Percentiles rank a stretch among this genome's conserved stretches.
Evolutionary conservation across 2,113 vertebrate species (phyloP).

Genomic region (Stigmatopora nigra): DNA sequence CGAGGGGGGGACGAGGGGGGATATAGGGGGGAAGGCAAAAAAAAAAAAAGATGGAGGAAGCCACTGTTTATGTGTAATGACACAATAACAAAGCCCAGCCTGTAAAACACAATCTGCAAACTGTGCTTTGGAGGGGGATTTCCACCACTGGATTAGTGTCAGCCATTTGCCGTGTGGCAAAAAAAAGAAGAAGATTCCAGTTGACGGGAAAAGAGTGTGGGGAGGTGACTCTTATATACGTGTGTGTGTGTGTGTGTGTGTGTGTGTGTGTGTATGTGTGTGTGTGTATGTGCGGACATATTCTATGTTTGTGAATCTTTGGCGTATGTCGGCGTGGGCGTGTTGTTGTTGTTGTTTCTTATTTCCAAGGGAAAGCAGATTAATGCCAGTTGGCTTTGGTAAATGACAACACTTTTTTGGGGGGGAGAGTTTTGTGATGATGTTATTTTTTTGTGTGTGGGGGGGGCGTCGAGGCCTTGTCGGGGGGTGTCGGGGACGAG

Average conservation of each 20-base stretch:
- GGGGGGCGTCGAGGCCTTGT: too few relatives aligned
- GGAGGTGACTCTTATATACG: conserved; percentile 55
- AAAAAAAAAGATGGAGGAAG: conserved; percentile 61
- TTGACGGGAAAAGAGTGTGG: conserved; percentile 61
- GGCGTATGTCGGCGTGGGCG: conserved; percentile 48
- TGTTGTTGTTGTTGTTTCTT: conserved; percentile 38
- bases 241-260: conserved; percentile 13
- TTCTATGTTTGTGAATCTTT: conserved; percentile 44
- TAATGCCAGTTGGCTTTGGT: conserved; percentile 41
- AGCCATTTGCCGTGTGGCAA: conserved; percentile 56
- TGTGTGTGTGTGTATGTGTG: neutral
- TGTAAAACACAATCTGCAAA: conserved; percentile 73
- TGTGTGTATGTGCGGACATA: conserved; percentile 29
- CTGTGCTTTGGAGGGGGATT: conserved; percentile 70
- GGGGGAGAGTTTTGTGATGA: too few relatives aligned
- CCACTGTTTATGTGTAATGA: conserved; percentile 75
- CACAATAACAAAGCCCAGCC: conserved; percentile 73
- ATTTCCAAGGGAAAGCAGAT: conserved; percentile 35
- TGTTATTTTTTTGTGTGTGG: too few relatives aligned
- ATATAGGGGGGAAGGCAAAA: conserved; percentile 46
- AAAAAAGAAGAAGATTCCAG: conserved; percentile 55
- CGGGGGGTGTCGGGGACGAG: too few relatives aligned
- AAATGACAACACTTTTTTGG: conserved; percentile 32
- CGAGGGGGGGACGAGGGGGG: conserved; percentile 17
- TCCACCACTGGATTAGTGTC: conserved; percentile 69